Evolutionary conservation across 2,888 invertebrate species (phyloP), one percentile per base, ranked within the genome.

Genomic region (Athalia circularis): DNA sequence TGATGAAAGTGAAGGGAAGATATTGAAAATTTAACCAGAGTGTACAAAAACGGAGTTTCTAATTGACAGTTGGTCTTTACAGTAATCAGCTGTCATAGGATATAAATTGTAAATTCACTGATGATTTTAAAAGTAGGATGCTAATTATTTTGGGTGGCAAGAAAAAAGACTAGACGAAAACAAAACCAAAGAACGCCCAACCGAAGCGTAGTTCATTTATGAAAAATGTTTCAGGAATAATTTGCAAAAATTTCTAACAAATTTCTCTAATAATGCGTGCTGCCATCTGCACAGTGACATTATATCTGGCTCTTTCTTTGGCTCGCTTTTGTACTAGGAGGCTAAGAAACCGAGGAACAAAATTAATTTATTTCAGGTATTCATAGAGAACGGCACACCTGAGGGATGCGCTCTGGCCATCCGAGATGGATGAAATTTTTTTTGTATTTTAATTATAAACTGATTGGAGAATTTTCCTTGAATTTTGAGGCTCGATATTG

Each of bases 241-340:
- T 83, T 72, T 68, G 75, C 79, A 29, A 83, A 81, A 85, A 85
- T 85, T 87, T 84, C 79, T 82, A 80, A 82, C 83, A 83, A 85
- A 83, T 84, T 85, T 84, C 80, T 79, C 81, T 82, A 68, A 68
- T 29, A 29, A 29, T 29, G 29, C 52, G 89, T 89, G 89, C 88
- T 89, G 89, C 89, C 89, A 89, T 88, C 89, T 89, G 88, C 86
- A 82, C 86, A 86, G 81, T 88, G 88, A 88, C 88, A 89, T 88
- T 88, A 88, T 87, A 82, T 80, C 81, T 29, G 29, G 81, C 80
- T 79, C 50, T 48, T 67, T 9, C 54, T 52, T 11, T 78, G 48
- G 65, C 62, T n/a, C 29, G 29, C 29, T 29, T 29, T 29, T 29
- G 29, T 29, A 29, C 29, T 29, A 29, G 29, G 29, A 2, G 29